phyloP scores from a whole-genome alignment of 2,888 invertebrate species.

The Ornithoptera priamus region DNA sequence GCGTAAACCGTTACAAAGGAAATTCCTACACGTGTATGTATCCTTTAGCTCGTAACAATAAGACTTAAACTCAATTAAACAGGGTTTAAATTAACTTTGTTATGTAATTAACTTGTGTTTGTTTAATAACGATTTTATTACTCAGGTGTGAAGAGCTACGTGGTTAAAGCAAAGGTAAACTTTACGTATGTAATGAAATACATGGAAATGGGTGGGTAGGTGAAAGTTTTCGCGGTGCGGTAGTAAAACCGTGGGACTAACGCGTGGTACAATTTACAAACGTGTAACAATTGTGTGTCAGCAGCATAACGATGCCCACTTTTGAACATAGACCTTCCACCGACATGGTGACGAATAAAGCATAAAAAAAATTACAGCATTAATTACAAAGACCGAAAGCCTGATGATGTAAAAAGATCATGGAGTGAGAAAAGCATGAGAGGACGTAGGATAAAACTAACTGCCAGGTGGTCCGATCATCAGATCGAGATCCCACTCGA shows the following conservation, averaged over 20 bases:
- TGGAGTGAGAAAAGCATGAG: no score
- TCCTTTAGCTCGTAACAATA: neutral
- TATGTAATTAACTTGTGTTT: neutral
- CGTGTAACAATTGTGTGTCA: no score
- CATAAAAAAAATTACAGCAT: no score
- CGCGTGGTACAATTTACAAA: constrained; percentile 29
- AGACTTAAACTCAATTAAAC: constrained; percentile 17
- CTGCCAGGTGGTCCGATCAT: no score
- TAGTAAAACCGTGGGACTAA: constrained; percentile 41
- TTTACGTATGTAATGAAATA: constrained; percentile 35
- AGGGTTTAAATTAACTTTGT: constrained; percentile 5
- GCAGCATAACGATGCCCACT: no score
- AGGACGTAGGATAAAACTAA: no score
- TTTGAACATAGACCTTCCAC: no score
- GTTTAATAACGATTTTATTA: neutral
- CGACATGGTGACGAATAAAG: no score
- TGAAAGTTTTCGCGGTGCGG: constrained; percentile 45
- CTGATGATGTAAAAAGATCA: no score
- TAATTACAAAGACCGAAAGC: no score
- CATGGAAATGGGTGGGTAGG: constrained; percentile 43
- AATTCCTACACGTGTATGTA: neutral
- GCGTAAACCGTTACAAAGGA: constrained; percentile 3
- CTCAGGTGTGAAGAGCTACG: neutral
- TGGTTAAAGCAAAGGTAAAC: neutral
- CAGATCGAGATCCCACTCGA: no score